These are phyloP conservation scores for Gymnothorax javanicus DNA, from an alignment of 2,797 vertebrate species.

Conservation along the genomic window DNA sequence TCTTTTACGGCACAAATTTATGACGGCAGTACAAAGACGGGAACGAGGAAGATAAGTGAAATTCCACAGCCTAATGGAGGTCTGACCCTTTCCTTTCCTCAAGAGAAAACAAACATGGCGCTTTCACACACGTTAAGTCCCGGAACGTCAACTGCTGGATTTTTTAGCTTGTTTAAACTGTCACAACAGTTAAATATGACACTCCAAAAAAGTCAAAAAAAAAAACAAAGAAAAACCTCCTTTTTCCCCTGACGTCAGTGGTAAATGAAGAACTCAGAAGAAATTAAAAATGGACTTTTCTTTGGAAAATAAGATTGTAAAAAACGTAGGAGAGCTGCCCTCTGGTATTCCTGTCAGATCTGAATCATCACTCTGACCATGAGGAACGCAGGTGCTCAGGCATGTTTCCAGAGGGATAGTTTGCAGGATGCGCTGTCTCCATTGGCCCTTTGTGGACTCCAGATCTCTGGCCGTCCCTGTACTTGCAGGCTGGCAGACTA, in stretches of 20 bases:
- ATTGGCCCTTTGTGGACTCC: too few relatives aligned
- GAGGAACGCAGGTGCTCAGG: not conserved
- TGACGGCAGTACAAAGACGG: slow-evolving; percentile 61
- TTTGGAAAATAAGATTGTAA: not conserved
- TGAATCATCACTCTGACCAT: not conserved
- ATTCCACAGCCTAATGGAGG: slow-evolving; percentile 65
- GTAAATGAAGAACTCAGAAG: too few relatives aligned
- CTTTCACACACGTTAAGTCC: not conserved
- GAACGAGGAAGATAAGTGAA: slow-evolving; percentile 61
- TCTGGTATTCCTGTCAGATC: not conserved
- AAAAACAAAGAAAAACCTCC: not conserved
- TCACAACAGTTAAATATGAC: not conserved
- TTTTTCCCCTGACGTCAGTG: too few relatives aligned
- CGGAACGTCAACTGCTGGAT: not conserved
- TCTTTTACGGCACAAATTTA: slow-evolving; percentile 70
- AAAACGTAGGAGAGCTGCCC: not conserved
- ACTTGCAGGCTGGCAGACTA: too few relatives aligned
- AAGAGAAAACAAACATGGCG: not conserved
- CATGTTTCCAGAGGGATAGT: not conserved
- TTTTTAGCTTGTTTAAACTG: not conserved
- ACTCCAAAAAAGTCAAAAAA: not conserved
- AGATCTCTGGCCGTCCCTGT: not conserved
- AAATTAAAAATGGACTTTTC: not conserved
- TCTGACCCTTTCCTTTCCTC: slow-evolving; percentile 10
- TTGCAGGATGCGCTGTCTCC: not conserved